Evolutionary conservation across 2,888 invertebrate genomes (phyloP).

Genomic region (Cheiracanthium punctorium): DNA sequence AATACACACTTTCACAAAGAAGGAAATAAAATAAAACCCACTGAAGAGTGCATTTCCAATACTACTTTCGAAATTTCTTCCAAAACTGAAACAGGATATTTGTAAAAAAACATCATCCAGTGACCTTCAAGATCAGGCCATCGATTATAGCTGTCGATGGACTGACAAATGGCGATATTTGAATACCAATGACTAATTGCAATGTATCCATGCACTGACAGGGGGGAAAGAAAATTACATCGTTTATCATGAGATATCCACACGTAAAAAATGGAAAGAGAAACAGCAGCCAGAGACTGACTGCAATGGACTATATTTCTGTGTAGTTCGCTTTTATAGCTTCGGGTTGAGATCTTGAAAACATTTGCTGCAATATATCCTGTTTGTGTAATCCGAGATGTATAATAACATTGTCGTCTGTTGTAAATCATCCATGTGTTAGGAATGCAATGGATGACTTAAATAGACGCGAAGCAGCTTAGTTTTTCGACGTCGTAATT

Average conservation of each 20-base stretch:
- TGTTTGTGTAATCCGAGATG: not conserved
- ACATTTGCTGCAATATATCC: not conserved
- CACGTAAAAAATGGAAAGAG: not conserved
- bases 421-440: too few species aligned
- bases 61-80: too few species aligned
- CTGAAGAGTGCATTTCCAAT: too few species aligned
- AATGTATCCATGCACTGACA: not conserved
- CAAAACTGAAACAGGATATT: too few species aligned
- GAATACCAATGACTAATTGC: slow-evolving; percentile 15
- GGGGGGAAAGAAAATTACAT: not conserved
- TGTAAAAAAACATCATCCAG: not conserved
- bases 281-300: not conserved
- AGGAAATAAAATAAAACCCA: too few species aligned
- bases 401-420: not conserved
- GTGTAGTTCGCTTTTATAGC: not conserved
- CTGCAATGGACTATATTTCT: not conserved
- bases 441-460: too few species aligned
- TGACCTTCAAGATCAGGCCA: not conserved
- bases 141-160: not conserved
- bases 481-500: too few species aligned
- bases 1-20: too few species aligned
- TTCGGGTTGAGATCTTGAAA: not conserved
- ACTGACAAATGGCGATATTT: slow-evolving; percentile 4
- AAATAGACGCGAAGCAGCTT: too few species aligned
- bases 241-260: not conserved